These are phyloP conservation scores for Aphyosemion australe DNA, from an alignment of 2,113 vertebrate genomes.

Conservation along the genomic window DNA sequence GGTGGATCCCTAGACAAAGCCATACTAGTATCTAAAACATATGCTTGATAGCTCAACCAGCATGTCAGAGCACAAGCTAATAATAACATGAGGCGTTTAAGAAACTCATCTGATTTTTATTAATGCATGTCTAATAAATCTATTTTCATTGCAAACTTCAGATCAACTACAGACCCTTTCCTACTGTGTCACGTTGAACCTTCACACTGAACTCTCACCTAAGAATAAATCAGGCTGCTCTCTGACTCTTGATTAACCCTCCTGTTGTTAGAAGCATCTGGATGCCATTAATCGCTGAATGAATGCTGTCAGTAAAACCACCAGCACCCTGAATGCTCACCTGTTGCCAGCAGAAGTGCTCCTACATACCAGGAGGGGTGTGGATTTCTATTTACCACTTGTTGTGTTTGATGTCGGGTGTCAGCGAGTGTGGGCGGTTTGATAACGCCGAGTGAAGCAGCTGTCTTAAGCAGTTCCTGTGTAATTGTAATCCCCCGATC, in stretches of 20 bases:
- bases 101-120: too few relatives aligned
- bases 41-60: too few relatives aligned
- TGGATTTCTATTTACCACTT: slow-evolving; percentile 50
- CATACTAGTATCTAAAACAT: too few relatives aligned
- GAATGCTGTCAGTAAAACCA: slow-evolving; percentile 24
- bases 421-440: slow-evolving; percentile 48
- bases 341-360: slow-evolving; percentile 45
- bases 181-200: too few relatives aligned
- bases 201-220: too few relatives aligned
- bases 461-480: slow-evolving; percentile 64
- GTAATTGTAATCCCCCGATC: slow-evolving; percentile 70
- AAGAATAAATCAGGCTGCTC: neutral
- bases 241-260: neutral
- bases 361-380: slow-evolving; percentile 30
- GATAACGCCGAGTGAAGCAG: slow-evolving; percentile 59
- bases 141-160: neutral
- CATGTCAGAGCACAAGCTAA: too few relatives aligned
- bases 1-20: too few relatives aligned
- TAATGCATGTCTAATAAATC: neutral
- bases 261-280: slow-evolving; percentile 8
- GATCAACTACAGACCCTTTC: too few relatives aligned
- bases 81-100: too few relatives aligned
- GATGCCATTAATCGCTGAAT: slow-evolving; percentile 12
- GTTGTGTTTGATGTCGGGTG: slow-evolving; percentile 40
- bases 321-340: slow-evolving; percentile 21